These are phyloP conservation scores for Teleiodes luculella DNA, from an alignment of 2,888 invertebrate species.

Conservation along the genomic window DNA sequence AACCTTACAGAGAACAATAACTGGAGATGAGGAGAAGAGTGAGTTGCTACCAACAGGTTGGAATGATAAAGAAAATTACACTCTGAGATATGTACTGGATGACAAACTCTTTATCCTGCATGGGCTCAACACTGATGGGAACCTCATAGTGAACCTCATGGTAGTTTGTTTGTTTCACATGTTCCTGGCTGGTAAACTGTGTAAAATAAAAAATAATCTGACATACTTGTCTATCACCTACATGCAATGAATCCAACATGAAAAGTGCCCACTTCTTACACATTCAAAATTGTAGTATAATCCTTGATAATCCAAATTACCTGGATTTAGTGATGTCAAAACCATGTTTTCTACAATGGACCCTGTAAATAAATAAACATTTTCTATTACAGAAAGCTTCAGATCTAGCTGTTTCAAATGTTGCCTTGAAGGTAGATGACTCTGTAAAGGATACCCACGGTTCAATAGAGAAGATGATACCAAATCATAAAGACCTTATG, in stretches of 20 bases:
- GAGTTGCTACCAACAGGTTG: conserved; percentile 87
- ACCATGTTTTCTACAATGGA: too few species aligned
- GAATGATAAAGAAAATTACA: conserved; percentile 84
- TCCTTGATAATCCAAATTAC: too few species aligned
- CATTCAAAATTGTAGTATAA: too few species aligned
- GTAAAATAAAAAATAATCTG: not conserved
- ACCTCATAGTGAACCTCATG: conserved; percentile 82
- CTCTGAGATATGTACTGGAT: conserved; percentile 84
- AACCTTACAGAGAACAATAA: conserved; percentile 76
- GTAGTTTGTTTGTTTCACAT: conserved; percentile 47
- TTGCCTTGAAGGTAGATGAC: conserved; percentile 78
- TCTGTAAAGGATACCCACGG: conserved; percentile 78
- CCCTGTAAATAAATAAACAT: not conserved
- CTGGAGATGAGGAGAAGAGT: conserved; percentile 78
- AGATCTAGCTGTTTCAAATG: conserved; percentile 79
- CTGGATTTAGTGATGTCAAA: too few species aligned
- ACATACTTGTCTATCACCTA: not conserved
- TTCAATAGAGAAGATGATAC: conserved; percentile 80
- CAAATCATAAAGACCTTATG: conserved; percentile 80
- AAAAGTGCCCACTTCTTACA: too few species aligned
- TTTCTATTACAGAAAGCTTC: conserved; percentile 65
- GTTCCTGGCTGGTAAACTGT: not conserved
- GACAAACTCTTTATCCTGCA: conserved; percentile 82
- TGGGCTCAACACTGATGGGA: conserved; percentile 80
- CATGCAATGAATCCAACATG: too few species aligned